Evolutionary conservation across 53 echinoderm and acorn worm species (phyloP).

Genomic region (Glandiceps talaboti): DNA sequence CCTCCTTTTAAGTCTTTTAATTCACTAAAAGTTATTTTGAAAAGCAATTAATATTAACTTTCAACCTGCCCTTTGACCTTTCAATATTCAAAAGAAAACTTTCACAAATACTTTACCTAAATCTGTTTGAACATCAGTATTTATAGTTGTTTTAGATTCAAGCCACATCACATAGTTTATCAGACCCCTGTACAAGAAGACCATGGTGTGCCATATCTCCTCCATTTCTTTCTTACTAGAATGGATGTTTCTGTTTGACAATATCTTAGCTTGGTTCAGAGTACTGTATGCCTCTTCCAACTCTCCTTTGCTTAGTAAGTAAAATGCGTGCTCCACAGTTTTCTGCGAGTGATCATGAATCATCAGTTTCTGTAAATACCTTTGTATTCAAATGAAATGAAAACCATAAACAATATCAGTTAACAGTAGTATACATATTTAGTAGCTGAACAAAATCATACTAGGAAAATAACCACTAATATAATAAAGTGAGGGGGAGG

Average conservation of each 20-base stretch:
- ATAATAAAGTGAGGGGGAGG: no score
- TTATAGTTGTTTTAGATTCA: slow-evolving; percentile 1
- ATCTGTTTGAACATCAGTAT: no score
- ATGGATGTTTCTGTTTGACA: neutral
- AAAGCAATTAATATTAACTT: no score
- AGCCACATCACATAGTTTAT: slow-evolving; percentile 31
- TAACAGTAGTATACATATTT: neutral
- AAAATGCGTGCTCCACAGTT: slow-evolving; percentile 38
- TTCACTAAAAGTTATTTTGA: no score
- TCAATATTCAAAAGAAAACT: no score
- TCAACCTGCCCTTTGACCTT: no score
- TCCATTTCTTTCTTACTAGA: neutral
- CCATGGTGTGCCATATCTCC: slow-evolving; percentile 16
- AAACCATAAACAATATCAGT: neutral
- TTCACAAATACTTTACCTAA: no score
- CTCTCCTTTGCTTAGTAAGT: slow-evolving; percentile 27
- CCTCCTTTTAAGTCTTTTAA: no score
- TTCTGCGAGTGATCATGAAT: slow-evolving; percentile 15
- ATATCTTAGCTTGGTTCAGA: neutral
- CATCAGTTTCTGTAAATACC: neutral
- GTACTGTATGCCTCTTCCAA: slow-evolving; percentile 24
- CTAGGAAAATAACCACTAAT: no score
- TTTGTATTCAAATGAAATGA: slow-evolving; percentile 2
- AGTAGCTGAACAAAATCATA: neutral
- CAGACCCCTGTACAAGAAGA: slow-evolving; percentile 23